Evolutionary conservation across 1,140 invertebrate species (phyloP).

Genomic region (silkworm (Bombyx mori)): ASM3026992v2 NC_085111.1:11779501-11780000

Average conservation of each 20-base stretch:
- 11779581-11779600: no score
- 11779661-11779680: constrained; percentile 54
- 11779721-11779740: constrained; percentile 61
- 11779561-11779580: no score
- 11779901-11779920: constrained; percentile 44
- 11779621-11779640: no score
- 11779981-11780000: constrained; percentile 35
- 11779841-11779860: constrained; percentile 62
- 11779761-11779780: constrained; percentile 51
- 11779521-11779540: no score
- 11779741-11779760: constrained; percentile 65
- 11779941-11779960: constrained; percentile 59
- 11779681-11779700: constrained; percentile 58
- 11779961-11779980: constrained; percentile 54
- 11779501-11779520: no score
- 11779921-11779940: constrained; percentile 53
- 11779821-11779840: constrained; percentile 63
- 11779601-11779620: no score
- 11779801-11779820: constrained; percentile 50
- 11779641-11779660: constrained; percentile 33
- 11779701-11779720: constrained; percentile 63
- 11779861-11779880: constrained; percentile 55
- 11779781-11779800: constrained; percentile 57
- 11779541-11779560: no score
- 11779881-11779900: constrained; percentile 47